These are phyloP conservation scores for Anguilla marmorata DNA, from an alignment of 2,797 vertebrate species.

Conservation along the genomic window DNA sequence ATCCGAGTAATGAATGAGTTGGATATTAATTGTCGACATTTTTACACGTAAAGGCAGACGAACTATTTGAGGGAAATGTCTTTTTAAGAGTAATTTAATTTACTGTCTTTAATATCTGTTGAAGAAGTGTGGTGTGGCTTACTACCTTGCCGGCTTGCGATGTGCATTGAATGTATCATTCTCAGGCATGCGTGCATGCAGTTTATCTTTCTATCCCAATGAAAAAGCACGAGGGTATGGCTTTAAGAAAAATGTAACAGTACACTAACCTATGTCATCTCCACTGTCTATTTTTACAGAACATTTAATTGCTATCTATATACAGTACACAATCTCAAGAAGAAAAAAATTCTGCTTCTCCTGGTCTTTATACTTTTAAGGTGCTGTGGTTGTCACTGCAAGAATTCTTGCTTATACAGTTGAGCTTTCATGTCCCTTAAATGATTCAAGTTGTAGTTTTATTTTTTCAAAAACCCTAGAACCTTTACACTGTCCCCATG, in stretches of 20 bases:
- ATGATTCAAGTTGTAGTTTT: background rate
- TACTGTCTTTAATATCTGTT: background rate
- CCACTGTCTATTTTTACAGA: background rate
- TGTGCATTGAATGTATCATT: background rate
- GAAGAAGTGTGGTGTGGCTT: background rate
- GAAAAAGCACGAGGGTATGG: background rate
- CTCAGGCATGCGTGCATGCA: background rate
- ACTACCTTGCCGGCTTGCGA: background rate
- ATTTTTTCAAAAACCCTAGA: background rate
- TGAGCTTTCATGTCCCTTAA: background rate
- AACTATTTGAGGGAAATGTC: background rate
- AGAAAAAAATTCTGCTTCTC: too few species aligned
- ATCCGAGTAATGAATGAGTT: background rate
- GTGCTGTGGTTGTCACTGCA: background rate
- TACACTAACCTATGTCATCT: background rate
- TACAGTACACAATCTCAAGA: background rate
- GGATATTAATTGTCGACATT: background rate
- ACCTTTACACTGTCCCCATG: background rate
- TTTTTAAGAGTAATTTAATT: slow-evolving; percentile 1
- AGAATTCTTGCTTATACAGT: background rate
- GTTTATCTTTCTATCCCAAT: background rate
- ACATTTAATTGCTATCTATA: background rate
- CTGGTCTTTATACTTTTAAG: too few species aligned
- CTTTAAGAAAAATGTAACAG: background rate
- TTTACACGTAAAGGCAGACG: background rate